Conservation (phyloP, 64 coral and sea anemone genomes). For the Pachyseris speciosa region DNA sequence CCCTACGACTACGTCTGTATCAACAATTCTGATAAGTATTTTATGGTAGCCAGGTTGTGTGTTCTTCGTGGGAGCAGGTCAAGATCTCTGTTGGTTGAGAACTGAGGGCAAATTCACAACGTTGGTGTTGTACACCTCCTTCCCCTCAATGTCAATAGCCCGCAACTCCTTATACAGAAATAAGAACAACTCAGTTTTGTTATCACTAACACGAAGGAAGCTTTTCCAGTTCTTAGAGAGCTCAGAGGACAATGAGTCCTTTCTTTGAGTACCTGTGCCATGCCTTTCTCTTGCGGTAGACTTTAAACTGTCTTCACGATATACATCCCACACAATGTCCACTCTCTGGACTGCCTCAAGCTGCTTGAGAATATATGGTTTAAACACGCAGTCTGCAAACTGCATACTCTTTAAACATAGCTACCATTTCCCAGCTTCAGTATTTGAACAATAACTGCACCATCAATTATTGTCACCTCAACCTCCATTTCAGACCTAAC, state of each 20-base stretch:
- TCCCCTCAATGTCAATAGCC: background rate
- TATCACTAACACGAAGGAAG: conserved; percentile 41
- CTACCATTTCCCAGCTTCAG: background rate
- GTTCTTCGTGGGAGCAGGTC: background rate
- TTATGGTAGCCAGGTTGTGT: background rate
- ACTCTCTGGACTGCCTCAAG: background rate
- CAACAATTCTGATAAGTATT: background rate
- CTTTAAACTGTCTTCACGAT: conserved; percentile 25
- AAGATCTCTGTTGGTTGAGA: background rate
- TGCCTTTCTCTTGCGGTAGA: background rate
- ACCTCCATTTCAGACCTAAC: too few relatives aligned
- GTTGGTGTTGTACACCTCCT: conserved; percentile 1
- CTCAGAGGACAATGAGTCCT: background rate
- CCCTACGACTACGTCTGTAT: too few relatives aligned
- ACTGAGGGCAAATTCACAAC: background rate
- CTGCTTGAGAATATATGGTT: background rate
- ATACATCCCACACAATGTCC: conserved; percentile 24
- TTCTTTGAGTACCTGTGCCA: background rate
- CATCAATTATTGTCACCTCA: conserved; percentile 11
- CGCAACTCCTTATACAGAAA: conserved; percentile 17
- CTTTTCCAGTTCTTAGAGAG: conserved; percentile 49
- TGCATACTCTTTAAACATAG: background rate
- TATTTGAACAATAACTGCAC: conserved; percentile 22
- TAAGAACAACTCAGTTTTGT: conserved; percentile 67
- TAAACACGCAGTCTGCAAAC: conserved; percentile 2